Percentiles rank a stretch among this genome's conserved stretches.
Conservation (phyloP, 2,888 invertebrate species). For the Temnothorax unifasciatus region DNA sequence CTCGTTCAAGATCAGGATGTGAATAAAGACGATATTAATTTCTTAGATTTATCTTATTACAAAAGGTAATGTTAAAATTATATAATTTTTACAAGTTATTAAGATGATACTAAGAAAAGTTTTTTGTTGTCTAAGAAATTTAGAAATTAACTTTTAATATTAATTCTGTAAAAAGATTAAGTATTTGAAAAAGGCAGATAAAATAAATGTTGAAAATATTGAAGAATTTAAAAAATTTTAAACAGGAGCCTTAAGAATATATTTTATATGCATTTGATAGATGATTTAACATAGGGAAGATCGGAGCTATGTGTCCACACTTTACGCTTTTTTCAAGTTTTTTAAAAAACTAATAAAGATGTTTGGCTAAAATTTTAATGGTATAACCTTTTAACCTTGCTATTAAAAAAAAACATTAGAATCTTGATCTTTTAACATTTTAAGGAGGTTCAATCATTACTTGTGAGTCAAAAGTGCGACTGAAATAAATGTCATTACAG, state of each 20-base stretch:
- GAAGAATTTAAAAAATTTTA: not conserved
- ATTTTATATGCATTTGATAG: not conserved
- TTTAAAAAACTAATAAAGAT: no score
- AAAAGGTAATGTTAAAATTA: slow-evolving; percentile 87
- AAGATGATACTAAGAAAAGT: not conserved
- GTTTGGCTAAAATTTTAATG: no score
- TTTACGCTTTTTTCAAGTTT: no score
- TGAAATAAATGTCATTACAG: no score
- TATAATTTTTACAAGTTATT: slow-evolving; percentile 20
- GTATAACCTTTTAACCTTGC: no score
- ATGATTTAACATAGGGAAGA: not conserved
- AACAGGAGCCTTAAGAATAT: not conserved
- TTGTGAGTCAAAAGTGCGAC: no score
- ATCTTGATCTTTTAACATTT: no score
- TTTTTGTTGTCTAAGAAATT: not conserved
- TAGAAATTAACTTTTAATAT: not conserved
- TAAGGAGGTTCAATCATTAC: no score
- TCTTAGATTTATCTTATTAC: slow-evolving; percentile 90
- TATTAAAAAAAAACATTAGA: no score
- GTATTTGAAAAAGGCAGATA: not conserved
- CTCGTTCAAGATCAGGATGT: slow-evolving; percentile 57
- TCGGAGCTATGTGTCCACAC: no score
- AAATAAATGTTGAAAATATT: not conserved
- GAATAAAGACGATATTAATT: slow-evolving; percentile 85
- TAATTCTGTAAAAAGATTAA: not conserved